Evolutionary conservation across 2,113 vertebrate species (phyloP).

Genomic region (Elgaria multicarinata): DNA sequence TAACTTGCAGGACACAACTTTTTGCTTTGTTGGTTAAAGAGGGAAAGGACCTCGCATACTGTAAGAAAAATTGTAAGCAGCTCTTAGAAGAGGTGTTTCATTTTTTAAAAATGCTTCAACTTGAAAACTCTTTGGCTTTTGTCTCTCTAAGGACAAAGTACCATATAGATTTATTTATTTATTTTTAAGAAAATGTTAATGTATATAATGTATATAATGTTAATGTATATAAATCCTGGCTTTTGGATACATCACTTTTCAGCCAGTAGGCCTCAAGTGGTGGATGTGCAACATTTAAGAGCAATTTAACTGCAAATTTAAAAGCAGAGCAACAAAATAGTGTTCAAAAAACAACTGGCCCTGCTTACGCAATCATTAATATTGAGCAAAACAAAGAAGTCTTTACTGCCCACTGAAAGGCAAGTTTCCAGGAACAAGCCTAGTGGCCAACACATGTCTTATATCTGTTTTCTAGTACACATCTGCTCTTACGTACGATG

Average conservation of each 20-base stretch:
- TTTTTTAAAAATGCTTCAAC: not conserved
- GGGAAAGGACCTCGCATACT: no score
- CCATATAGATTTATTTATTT: no score
- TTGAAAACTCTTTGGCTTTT: not conserved
- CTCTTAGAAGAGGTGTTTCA: not conserved
- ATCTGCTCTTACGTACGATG: conserved; percentile 94
- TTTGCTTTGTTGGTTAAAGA: not conserved
- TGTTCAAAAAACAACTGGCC: not conserved
- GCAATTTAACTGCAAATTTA: not conserved
- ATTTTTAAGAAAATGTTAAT: no score
- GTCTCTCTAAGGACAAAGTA: conserved; percentile 3
- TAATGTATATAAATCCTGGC: no score
- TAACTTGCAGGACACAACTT: not conserved
- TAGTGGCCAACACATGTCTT: not conserved
- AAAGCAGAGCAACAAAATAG: not conserved
- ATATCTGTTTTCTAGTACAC: conserved; percentile 85
- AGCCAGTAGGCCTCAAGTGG: not conserved
- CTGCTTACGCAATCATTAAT: not conserved
- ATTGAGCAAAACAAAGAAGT: not conserved
- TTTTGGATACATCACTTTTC: no score
- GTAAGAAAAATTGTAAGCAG: not conserved
- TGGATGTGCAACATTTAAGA: not conserved
- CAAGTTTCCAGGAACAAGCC: not conserved
- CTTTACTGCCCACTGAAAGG: not conserved
- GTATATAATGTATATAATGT: no score